Base-by-base conservation (phyloP, 2,888 invertebrate genomes). In the Amblyteles armatorius region DNA sequence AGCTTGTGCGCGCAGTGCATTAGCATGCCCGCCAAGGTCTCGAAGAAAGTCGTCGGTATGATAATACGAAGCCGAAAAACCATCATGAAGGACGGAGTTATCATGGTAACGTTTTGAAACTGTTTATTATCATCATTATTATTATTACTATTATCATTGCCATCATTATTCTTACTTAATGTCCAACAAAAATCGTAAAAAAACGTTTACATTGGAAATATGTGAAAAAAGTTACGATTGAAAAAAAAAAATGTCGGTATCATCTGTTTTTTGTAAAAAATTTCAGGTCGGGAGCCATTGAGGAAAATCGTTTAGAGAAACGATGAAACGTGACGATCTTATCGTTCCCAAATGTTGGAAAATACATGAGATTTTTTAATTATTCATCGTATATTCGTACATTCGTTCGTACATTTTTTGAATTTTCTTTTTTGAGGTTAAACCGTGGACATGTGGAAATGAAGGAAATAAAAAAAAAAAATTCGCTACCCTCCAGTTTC, bases 11-110 rank as follows among this genome's bases (percentile, higher is more conserved):
- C 93, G 90, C 94, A 94, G 92, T 94, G 94, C 93, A 90, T 93
- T 90, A 94, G 93, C 92, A 94, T 94, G 96, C 96, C 96, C 94
- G 96, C 96, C 94, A 97, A 97, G 94, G 96, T 96, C 92, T 97
- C 97, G 91, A 97, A 97, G 95, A 97, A 97, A 94, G 96, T 97
- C 95, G 97, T 97, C 94, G 97, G 97, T 94, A 97, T 97, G 96
- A 97, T 97, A 94, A 97, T 97, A 94, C 95, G 97, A 94, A 97
- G 97, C 94, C 96, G 97, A 94, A 97, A 97, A 95, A 96, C 97
- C 94, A 97, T 97, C 94, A 96, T 96, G 94, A 97, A 97, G 95
- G 97, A 98, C 96, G 97, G 97, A 94, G 97, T 97, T 93, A 97
- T 98, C 95, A 97, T 97, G 94, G 97, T 97, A 96, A 88, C 77